These are phyloP conservation scores for Montipora sp. DNA, from an alignment of 64 coral and sea anemone genomes.

Conservation along the genomic window DNA sequence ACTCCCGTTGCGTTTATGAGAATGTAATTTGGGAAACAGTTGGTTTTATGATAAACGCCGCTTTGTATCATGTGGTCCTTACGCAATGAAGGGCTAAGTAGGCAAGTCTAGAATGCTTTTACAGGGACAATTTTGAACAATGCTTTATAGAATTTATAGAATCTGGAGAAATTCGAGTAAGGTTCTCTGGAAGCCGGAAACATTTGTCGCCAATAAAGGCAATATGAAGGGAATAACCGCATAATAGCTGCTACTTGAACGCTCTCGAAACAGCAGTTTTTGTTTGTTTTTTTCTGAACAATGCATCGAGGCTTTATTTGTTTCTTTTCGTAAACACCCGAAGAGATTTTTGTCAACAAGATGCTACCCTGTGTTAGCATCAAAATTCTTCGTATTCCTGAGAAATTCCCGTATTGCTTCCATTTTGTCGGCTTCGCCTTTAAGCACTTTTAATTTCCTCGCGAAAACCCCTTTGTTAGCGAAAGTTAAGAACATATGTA, in stretches of 20 bases:
- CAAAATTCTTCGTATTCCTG: not conserved
- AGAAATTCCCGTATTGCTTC: not conserved
- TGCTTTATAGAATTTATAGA: not conserved
- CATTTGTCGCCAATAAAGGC: not conserved
- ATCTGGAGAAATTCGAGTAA: not conserved
- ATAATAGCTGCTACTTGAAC: not conserved
- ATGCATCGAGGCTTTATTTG: slow-evolving; percentile 23
- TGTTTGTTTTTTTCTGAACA: slow-evolving; percentile 26
- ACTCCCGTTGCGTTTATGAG: slow-evolving; percentile 20
- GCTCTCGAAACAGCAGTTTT: not conserved
- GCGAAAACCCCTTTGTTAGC: not conserved
- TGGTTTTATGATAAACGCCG: not conserved
- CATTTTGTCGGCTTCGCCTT: not conserved
- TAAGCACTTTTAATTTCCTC: not conserved
- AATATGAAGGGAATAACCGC: too few relatives aligned
- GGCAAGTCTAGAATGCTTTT: not conserved
- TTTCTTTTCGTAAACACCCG: not conserved
- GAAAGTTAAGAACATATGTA: not conserved
- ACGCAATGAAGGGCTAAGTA: not conserved
- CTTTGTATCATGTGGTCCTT: not conserved
- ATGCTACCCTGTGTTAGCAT: not conserved
- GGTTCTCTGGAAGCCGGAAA: not conserved
- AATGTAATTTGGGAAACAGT: not conserved
- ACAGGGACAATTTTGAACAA: not conserved
- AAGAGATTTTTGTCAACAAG: not conserved